phyloP scores from a whole-genome alignment of 2,113 vertebrate genomes.

The Piaya cayana region DNA sequence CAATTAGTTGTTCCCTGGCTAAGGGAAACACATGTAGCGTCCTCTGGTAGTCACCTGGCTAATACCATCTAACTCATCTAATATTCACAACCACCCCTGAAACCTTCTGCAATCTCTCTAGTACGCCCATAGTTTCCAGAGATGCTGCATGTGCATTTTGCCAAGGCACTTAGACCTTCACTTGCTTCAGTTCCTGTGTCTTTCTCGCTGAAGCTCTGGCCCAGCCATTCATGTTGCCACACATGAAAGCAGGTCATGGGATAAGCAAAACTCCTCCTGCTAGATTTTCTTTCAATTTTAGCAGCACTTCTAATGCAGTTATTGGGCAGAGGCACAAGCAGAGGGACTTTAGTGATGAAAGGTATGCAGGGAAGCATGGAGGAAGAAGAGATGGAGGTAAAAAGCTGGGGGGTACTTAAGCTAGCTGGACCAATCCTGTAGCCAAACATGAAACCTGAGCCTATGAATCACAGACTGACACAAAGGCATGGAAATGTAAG shows the following conservation, averaged over 20 bases:
- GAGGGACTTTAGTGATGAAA: neutral
- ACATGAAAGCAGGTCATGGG: neutral
- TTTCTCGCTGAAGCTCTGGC: neutral
- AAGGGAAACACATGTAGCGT: neutral
- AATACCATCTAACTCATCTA: neutral
- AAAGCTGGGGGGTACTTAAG: neutral
- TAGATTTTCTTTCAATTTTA: neutral
- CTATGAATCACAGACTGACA: neutral
- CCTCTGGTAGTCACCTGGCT: neutral
- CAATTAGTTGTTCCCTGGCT: neutral
- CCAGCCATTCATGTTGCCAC: neutral
- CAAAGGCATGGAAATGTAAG: neutral
- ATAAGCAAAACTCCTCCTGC: neutral
- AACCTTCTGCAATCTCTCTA: neutral
- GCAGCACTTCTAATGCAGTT: neutral
- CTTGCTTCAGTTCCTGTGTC: neutral
- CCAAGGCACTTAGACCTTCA: rapidly evolving
- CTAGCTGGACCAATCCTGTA: neutral
- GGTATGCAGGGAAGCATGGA: neutral
- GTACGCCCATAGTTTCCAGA: neutral
- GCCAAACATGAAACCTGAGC: neutral
- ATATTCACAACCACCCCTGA: neutral
- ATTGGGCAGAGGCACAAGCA: neutral
- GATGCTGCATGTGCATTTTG: neutral
- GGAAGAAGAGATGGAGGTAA: neutral